Percentiles rank a stretch among this genome's conserved stretches.
phyloP scores from a whole-genome alignment of 2,888 invertebrate genomes.

The Drosophila cracens region DNA sequence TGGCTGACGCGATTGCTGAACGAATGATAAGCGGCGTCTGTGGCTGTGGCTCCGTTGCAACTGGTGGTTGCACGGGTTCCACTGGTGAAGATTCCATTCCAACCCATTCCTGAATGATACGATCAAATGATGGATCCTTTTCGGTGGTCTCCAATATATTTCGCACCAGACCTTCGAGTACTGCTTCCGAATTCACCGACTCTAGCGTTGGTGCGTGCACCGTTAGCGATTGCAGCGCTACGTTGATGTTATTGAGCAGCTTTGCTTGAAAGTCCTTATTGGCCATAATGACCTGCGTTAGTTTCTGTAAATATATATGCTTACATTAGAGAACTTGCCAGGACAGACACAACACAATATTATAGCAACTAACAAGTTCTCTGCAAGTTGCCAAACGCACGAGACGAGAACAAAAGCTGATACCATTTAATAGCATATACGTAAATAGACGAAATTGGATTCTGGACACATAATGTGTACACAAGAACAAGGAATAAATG shows the following conservation, averaged over 20 bases:
- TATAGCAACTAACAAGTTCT: background rate
- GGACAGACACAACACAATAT: background rate
- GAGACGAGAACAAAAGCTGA: background rate
- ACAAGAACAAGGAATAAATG: background rate
- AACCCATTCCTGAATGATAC: slow-evolving; percentile 81
- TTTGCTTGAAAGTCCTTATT: slow-evolving; percentile 80
- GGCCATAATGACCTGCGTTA: slow-evolving; percentile 81
- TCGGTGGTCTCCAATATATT: slow-evolving; percentile 83
- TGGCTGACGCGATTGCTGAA: slow-evolving; percentile 59
- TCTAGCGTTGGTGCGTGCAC: slow-evolving; percentile 47
- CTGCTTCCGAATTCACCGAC: slow-evolving; percentile 56
- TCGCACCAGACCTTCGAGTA: slow-evolving; percentile 81
- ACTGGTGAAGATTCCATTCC: slow-evolving; percentile 28
- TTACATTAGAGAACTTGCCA: background rate
- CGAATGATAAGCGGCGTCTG: slow-evolving; percentile 77
- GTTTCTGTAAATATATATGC: slow-evolving; percentile 50
- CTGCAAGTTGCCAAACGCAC: background rate
- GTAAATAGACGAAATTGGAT: background rate
- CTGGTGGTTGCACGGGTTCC: background rate
- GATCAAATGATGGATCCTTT: slow-evolving; percentile 82
- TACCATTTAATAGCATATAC: background rate
- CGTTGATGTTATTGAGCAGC: slow-evolving; percentile 82
- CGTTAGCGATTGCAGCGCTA: slow-evolving; percentile 60
- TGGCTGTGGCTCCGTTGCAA: slow-evolving; percentile 45
- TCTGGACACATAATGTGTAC: background rate